phyloP scores from a whole-genome alignment of 2,113 vertebrate species.

The Polypterus bichir region DNA sequence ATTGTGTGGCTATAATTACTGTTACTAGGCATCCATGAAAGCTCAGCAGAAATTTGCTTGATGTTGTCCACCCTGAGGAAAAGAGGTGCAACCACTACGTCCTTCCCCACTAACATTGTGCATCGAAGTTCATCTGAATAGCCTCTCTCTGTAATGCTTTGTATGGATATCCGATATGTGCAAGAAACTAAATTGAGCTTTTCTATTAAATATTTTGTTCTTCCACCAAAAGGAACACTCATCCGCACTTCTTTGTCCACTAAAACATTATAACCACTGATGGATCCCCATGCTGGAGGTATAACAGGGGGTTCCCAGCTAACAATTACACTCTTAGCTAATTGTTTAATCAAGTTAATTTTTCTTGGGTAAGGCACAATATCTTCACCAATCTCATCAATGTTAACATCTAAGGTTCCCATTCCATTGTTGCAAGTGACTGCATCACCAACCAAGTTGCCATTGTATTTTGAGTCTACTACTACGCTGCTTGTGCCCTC shows the following conservation, averaged over 20 bases:
- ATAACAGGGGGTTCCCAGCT: slow-evolving; percentile 87
- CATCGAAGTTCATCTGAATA: slow-evolving; percentile 81
- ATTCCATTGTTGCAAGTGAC: slow-evolving; percentile 57
- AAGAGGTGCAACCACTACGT: slow-evolving; percentile 82
- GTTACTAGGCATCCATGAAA: slow-evolving; percentile 88
- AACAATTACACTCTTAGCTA: slow-evolving; percentile 94
- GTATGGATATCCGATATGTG: slow-evolving; percentile 81
- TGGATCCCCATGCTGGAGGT: slow-evolving; percentile 75
- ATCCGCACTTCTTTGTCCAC: slow-evolving; percentile 81
- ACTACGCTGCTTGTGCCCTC: slow-evolving; percentile 32
- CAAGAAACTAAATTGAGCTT: slow-evolving; percentile 74
- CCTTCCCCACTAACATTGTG: slow-evolving; percentile 84
- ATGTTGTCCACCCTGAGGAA: slow-evolving; percentile 76
- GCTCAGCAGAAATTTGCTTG: slow-evolving; percentile 74
- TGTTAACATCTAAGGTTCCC: slow-evolving; percentile 69
- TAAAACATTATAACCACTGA: slow-evolving; percentile 83
- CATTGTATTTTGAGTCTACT: slow-evolving; percentile 30
- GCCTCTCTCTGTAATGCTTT: slow-evolving; percentile 75
- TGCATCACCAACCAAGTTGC: slow-evolving; percentile 50
- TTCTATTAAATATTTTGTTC: slow-evolving; percentile 85
- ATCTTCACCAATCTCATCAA: slow-evolving; percentile 87
- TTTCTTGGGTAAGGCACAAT: slow-evolving; percentile 93
- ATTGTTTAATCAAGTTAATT: slow-evolving; percentile 94
- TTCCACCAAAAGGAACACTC: slow-evolving; percentile 69
- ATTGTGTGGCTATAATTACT: slow-evolving; percentile 93